These are phyloP conservation scores for Amia ocellicauda DNA, from an alignment of 2,113 vertebrate genomes.

Conservation along the genomic window DNA sequence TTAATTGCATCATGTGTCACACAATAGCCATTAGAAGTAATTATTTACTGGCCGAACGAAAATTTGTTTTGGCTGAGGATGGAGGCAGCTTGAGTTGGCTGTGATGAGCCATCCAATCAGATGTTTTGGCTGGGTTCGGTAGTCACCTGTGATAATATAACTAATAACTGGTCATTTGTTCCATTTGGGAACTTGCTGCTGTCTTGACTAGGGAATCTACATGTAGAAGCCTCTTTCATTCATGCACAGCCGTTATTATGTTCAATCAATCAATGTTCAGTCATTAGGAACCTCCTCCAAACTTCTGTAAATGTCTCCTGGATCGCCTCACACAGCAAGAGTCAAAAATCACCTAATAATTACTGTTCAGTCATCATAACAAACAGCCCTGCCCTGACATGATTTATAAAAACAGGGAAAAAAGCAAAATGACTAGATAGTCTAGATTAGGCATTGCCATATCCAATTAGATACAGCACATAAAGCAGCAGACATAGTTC, in stretches of 20 bases:
- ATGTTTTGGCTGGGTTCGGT: slow-evolving; percentile 45
- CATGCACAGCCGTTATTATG: slow-evolving; percentile 56
- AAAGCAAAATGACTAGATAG: slow-evolving; percentile 57
- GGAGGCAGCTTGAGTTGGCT: slow-evolving; percentile 52
- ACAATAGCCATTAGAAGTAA: slow-evolving; percentile 70
- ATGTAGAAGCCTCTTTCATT: slow-evolving; percentile 28
- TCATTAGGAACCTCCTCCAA: slow-evolving; percentile 64
- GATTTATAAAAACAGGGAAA: slow-evolving; percentile 53
- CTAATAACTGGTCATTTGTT: slow-evolving; percentile 48
- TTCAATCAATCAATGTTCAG: slow-evolving; percentile 66
- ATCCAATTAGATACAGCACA: slow-evolving; percentile 74
- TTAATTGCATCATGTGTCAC: slow-evolving; percentile 75
- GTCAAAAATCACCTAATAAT: slow-evolving; percentile 73
- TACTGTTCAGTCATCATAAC: slow-evolving; percentile 74
- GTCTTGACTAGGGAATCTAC: slow-evolving; percentile 5
- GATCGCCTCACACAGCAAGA: slow-evolving; percentile 65
- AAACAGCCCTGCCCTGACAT: slow-evolving; percentile 66
- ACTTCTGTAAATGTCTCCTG: slow-evolving; percentile 52
- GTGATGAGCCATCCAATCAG: slow-evolving; percentile 50
- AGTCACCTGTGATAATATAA: slow-evolving; percentile 46
- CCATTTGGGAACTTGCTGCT: slow-evolving; percentile 38
- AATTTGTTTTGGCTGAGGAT: slow-evolving; percentile 61
- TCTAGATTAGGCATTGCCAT: slow-evolving; percentile 65
- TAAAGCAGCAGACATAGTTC: slow-evolving; percentile 68
- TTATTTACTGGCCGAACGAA: slow-evolving; percentile 69